Percentiles rank a stretch among this genome's conserved stretches.
Evolutionary conservation across 2,797 vertebrate genomes (phyloP).

Genomic region (Sylvia borin): DNA sequence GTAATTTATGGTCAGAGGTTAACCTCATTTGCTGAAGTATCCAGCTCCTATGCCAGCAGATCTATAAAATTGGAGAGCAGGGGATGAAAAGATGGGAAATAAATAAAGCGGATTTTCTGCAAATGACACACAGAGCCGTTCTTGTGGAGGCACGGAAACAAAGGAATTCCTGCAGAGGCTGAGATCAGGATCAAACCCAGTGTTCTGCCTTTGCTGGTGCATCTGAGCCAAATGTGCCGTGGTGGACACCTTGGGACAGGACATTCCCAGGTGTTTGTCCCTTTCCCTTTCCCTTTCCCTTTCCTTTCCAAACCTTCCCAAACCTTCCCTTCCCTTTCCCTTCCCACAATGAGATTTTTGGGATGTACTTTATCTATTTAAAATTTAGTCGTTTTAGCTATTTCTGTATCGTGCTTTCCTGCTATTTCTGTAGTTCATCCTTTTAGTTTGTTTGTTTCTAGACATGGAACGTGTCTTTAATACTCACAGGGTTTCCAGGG

Average conservation of each 20-base stretch:
- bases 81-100: neutral
- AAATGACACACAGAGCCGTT: neutral
- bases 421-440: neutral
- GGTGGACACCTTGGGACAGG: neutral
- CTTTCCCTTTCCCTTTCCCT: too few relatives aligned
- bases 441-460: neutral
- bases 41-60: slow-evolving; percentile 3
- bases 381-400: neutral
- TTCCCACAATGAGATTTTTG: neutral
- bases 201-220: neutral
- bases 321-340: too few relatives aligned
- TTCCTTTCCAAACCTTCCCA: too few relatives aligned
- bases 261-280: neutral
- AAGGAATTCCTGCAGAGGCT: neutral
- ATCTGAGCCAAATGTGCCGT: neutral
- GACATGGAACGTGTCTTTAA: neutral
- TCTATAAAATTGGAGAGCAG: neutral
- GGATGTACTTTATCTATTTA: neutral
- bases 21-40: slow-evolving; percentile 54
- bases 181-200: neutral
- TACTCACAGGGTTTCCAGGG: neutral
- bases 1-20: slow-evolving; percentile 61
- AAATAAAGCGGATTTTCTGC: slow-evolving; percentile 1
- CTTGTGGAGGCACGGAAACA: neutral
- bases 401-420: neutral